Base-by-base conservation (phyloP, 2,797 vertebrate species). In the Salarias fasciatus region DNA sequence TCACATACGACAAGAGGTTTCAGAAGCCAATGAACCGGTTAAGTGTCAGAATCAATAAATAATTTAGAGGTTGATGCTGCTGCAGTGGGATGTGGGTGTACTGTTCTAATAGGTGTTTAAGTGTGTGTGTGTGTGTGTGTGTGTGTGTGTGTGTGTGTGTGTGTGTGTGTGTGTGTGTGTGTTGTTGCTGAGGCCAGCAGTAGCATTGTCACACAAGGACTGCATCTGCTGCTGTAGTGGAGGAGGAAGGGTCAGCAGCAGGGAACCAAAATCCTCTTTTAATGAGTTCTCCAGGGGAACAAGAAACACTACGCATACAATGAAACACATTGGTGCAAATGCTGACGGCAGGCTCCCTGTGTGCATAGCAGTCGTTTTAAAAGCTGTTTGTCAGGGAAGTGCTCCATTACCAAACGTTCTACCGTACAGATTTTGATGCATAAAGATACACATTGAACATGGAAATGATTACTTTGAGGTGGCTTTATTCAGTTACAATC, bases 251-350 rank as follows among this genome's bases (percentile, higher is more conserved):
- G 70, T 85, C 71, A 76, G 77, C 67, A 61, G 70, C 43, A 63
- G 77, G 79, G 70, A 85, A 76, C 73, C 70, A 70, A 86, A 87
- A 88, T 88, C 82, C 81, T 69, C 41, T 72, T 90, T 90, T 91
- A 90, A 92, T 90, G 88, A 91, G 87, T 79, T 88, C 89, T 88
- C 84, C 76, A 45, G 81, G 85, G 85, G 70, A 82, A 82, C 60
- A 60, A 59, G 59, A 75, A 78, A 84, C 79, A 64, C 55, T n/a
- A 67, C 7, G 11, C 50, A 68, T 69, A 50, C 61, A 70, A 80
- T 69, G 70, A 84, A 84, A 83, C 50, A 40, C 62, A 76, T 56
- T 55, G 35, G 63, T 58, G 63, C 44, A 71, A 75, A 60, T 42
- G 68, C 44, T 58, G 69, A 69, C 61, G 60, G 59, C 67, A 42